phyloP scores from a whole-genome alignment of 2,797 vertebrate genomes.

The Onychomys torridus region DNA sequence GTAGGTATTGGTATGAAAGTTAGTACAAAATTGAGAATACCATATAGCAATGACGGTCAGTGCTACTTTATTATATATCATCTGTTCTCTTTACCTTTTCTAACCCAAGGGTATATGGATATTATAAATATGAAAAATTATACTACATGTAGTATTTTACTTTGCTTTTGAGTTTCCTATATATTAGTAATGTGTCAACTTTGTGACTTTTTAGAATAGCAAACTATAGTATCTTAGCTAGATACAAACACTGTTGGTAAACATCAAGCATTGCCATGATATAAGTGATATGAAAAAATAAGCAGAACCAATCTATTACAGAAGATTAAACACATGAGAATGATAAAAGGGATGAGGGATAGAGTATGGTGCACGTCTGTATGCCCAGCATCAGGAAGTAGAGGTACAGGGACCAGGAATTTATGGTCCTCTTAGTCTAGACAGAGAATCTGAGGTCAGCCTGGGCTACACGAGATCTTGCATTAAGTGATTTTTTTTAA shows the following conservation, averaged over 20 bases:
- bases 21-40: conserved; percentile 36
- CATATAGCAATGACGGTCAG: background rate
- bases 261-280: background rate
- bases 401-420: too few relatives aligned
- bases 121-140: background rate
- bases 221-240: background rate
- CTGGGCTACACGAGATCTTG: background rate
- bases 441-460: background rate
- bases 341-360: background rate
- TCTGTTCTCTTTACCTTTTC: conserved; percentile 14
- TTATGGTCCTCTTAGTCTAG: background rate
- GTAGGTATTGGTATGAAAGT: background rate
- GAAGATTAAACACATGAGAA: background rate
- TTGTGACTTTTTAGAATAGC: conserved; percentile 6
- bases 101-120: background rate
- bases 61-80: background rate
- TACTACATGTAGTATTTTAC: background rate
- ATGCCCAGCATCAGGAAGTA: background rate
- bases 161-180: conserved; percentile 47
- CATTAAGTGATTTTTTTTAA: background rate
- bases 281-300: background rate
- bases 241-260: background rate
- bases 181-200: background rate
- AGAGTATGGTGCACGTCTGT: background rate
- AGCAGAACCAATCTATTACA: background rate